phyloP scores from a whole-genome alignment of 2,113 vertebrate genomes.

The Chaenocephalus aceratus region DNA sequence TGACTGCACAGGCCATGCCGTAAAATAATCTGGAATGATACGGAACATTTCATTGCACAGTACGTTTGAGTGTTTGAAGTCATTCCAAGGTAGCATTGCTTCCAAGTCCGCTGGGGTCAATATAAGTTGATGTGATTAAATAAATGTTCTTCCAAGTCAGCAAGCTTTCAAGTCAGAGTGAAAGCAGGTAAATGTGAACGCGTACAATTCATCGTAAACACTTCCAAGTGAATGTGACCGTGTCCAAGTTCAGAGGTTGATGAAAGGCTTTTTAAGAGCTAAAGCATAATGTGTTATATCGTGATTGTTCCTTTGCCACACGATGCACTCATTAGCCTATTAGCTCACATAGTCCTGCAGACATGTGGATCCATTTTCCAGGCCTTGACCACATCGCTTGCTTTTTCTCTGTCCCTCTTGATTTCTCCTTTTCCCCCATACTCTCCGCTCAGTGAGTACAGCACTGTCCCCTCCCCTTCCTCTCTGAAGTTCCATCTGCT shows the following conservation, averaged over 20 bases:
- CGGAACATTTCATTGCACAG: conserved; percentile 1
- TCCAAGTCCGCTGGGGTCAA: conserved; percentile 27
- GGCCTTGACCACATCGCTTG: conserved; percentile 59
- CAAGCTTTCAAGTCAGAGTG: conserved; percentile 30
- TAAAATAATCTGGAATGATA: conserved; percentile 30
- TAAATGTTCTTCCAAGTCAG: conserved; percentile 29
- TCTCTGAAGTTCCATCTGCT: conserved; percentile 76
- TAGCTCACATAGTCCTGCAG: conserved; percentile 57
- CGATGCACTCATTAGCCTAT: conserved; percentile 56
- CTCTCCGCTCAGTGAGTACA: conserved; percentile 55
- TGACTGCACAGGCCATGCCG: conserved; percentile 6
- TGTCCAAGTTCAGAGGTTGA: conserved; percentile 38
- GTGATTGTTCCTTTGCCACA: conserved; percentile 22
- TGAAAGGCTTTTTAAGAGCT: conserved; percentile 19
- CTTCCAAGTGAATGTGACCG: conserved; percentile 13
- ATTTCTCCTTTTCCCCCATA: conserved; percentile 29
- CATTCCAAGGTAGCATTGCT: conserved; percentile 1
- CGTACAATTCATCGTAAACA: too few relatives aligned
- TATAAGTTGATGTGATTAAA: conserved; percentile 31
- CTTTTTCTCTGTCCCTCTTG: conserved; percentile 27
- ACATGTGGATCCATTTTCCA: conserved; percentile 70
- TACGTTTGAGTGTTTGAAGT: conserved; percentile 28
- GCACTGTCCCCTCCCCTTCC: conserved; percentile 40
- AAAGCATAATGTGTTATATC: conserved; percentile 23
- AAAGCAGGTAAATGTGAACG: conserved; percentile 34